Evolutionary conservation across 2,888 invertebrate species (phyloP).

Genomic region (Thera obeliscata): DNA sequence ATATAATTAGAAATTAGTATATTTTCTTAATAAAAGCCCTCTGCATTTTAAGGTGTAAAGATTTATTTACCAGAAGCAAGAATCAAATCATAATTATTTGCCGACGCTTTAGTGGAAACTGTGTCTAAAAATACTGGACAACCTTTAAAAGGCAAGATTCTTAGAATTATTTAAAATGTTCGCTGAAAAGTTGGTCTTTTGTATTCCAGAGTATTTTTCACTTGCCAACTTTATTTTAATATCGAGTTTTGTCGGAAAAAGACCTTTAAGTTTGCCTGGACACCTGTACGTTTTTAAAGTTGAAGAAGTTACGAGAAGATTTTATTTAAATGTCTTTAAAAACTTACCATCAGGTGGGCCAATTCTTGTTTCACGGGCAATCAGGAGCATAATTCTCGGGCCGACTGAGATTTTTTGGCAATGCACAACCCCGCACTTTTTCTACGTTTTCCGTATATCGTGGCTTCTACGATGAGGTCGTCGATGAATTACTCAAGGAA

Average conservation of each 20-base stretch:
- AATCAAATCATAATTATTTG: not conserved
- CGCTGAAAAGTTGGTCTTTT: constrained; percentile 56
- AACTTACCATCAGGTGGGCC: too few relatives aligned
- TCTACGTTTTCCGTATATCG: too few relatives aligned
- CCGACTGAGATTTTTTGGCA: too few relatives aligned
- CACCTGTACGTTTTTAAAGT: constrained; percentile 38
- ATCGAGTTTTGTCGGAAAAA: constrained; percentile 53
- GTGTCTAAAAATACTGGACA: constrained; percentile 32
- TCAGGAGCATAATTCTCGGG: too few relatives aligned
- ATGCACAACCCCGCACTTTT: too few relatives aligned
- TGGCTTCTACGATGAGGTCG: too few relatives aligned
- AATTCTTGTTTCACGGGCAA: too few relatives aligned
- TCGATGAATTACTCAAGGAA: too few relatives aligned
- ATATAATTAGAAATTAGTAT: too few relatives aligned
- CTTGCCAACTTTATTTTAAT: constrained; percentile 56
- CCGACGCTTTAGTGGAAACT: constrained; percentile 13
- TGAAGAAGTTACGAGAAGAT: not conserved
- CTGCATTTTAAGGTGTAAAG: too few relatives aligned
- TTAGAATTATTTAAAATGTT: constrained; percentile 43
- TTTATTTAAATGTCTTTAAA: not conserved
- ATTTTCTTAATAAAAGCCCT: too few relatives aligned
- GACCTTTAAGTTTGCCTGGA: constrained; percentile 34
- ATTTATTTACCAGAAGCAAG: too few relatives aligned
- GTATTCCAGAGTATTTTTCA: constrained; percentile 65
- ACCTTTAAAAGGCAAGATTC: constrained; percentile 39